A percentile compares a stretch with the other conserved stretches of the same genome.
Evolutionary conservation across 2,797 vertebrate species (phyloP).

Genomic region (Mico argentatus): DNA sequence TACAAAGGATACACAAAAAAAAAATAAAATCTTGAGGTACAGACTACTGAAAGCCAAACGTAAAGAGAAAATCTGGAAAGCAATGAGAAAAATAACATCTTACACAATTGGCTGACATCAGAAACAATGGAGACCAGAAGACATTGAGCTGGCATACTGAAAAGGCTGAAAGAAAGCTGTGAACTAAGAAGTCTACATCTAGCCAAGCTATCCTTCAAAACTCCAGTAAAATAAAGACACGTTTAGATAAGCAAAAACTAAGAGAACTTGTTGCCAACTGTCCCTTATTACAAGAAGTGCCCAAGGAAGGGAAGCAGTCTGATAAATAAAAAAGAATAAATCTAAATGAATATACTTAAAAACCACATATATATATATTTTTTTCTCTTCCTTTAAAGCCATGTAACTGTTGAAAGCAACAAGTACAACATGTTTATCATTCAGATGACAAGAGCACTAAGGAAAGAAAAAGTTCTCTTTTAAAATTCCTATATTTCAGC

Average conservation of each 20-base stretch:
- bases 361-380: background rate
- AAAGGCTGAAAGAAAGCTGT: background rate
- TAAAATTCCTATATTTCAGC: background rate
- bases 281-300: background rate
- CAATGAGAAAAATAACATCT: background rate
- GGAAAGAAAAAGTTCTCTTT: background rate
- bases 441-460: background rate
- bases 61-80: background rate
- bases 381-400: background rate
- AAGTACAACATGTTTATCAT: background rate
- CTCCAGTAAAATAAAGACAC: background rate
- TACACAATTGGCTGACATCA: background rate
- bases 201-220: slow-evolving; percentile 9
- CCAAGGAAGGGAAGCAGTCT: background rate
- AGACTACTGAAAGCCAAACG: background rate
- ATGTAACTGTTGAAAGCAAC: background rate
- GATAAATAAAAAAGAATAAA: background rate
- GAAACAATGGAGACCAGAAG: background rate
- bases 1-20: background rate
- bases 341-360: background rate
- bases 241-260: background rate
- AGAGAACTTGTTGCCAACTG: background rate
- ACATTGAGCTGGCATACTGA: background rate
- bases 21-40: background rate
- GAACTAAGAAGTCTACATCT: background rate